phyloP scores from a whole-genome alignment of 2,113 vertebrate genomes.

The Ploceus nigricollis region DNA sequence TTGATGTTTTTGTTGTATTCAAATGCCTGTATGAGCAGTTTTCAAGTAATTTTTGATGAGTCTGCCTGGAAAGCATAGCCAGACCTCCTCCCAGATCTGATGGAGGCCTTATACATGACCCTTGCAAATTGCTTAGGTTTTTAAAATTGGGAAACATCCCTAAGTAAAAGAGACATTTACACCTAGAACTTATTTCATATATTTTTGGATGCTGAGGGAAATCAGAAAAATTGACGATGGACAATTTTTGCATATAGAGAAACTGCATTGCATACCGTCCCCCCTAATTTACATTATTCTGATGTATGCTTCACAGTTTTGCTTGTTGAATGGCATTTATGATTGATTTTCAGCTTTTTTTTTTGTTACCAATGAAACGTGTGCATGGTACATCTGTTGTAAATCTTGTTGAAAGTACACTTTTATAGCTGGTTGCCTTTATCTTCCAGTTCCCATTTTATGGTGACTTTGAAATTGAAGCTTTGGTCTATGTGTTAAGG shows the following conservation, averaged over 20 bases:
- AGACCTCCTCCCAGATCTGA: not conserved
- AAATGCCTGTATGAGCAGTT: not conserved
- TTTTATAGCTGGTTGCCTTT: not conserved
- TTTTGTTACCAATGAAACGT: not conserved
- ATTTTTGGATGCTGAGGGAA: not conserved
- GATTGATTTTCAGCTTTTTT: not conserved
- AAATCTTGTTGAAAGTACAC: not conserved
- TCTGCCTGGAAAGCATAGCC: not conserved
- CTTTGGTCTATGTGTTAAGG: not conserved
- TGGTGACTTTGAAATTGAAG: constrained; percentile 4
- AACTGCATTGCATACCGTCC: not conserved
- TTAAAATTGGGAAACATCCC: not conserved
- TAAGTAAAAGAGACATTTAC: not conserved
- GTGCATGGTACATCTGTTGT: not conserved
- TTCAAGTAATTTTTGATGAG: not conserved
- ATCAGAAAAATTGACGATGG: not conserved
- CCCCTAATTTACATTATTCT: not conserved
- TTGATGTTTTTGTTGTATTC: not conserved
- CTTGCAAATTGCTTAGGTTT: not conserved
- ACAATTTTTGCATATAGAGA: not conserved
- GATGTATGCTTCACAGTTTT: not conserved
- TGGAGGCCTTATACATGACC: not conserved
- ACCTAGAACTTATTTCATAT: not conserved
- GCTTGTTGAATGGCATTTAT: not conserved
- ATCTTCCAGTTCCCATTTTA: not conserved